Percentiles rank a stretch among this genome's conserved stretches.
These are phyloP conservation scores for Hemaris fuciformis DNA, from an alignment of 2,888 invertebrate species.

Conservation along the genomic window DNA sequence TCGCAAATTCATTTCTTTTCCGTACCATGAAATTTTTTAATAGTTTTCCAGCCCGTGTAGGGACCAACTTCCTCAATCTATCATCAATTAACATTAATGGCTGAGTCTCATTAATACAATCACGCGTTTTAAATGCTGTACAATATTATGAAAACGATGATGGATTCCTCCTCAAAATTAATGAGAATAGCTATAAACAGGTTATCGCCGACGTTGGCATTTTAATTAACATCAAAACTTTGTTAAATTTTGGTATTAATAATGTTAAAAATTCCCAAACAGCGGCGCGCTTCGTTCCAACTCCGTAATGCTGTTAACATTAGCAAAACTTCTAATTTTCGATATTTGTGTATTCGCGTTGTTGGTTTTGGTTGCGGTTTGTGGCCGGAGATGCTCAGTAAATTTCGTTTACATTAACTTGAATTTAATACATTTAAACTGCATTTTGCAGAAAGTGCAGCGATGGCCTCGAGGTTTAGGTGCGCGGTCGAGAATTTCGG, in stretches of 20 bases:
- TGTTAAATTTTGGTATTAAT: background rate
- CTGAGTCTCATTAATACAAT: too few species aligned
- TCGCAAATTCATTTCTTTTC: too few species aligned
- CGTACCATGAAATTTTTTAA: too few species aligned
- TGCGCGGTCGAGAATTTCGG: too few species aligned
- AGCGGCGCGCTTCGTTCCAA: background rate
- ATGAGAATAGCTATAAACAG: background rate
- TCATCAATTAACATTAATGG: too few species aligned
- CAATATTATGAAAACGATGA: background rate
- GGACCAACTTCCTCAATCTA: too few species aligned
- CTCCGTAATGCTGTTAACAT: background rate
- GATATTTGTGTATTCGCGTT: background rate
- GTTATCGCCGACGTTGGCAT: background rate
- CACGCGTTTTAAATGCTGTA: background rate
- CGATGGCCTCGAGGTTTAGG: too few species aligned
- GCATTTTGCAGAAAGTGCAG: too few species aligned
- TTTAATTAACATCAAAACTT: constrained; percentile 5
- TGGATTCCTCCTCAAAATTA: background rate
- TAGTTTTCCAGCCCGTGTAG: too few species aligned
- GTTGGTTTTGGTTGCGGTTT: background rate
- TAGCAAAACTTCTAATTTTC: background rate
- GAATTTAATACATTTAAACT: too few species aligned
- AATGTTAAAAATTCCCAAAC: background rate
- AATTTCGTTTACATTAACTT: background rate
- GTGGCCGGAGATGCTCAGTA: background rate